Conservation (phyloP, 2,113 vertebrate species). For the Zosterops borbonicus region DNA sequence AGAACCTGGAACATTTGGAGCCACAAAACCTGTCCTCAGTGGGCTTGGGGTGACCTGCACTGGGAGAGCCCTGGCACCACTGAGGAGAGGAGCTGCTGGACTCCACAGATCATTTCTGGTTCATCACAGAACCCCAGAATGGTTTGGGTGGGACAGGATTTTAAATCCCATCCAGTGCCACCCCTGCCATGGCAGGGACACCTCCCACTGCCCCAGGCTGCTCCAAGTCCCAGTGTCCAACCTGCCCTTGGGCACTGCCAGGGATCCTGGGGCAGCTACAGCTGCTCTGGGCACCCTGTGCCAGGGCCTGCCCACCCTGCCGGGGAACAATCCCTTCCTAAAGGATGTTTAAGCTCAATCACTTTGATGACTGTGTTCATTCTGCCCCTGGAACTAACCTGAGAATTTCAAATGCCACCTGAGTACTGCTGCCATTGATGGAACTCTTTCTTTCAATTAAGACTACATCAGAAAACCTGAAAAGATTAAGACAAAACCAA, state of each 20-base stretch:
- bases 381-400: neutral
- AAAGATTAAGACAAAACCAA: neutral
- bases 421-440: neutral
- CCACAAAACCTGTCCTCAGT: neutral
- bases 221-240: fast-evolving
- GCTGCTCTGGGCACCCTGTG: neutral
- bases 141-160: neutral
- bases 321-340: neutral
- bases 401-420: neutral
- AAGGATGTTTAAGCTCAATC: neutral
- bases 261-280: neutral
- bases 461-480: neutral
- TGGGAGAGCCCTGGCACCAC: neutral
- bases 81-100: neutral
- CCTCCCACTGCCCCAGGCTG: neutral
- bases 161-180: fast-evolving
- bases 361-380: neutral
- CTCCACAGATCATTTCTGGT: neutral
- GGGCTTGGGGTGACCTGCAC: neutral
- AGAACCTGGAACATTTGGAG: neutral
- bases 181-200: neutral
- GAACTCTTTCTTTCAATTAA: neutral
- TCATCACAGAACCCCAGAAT: neutral
- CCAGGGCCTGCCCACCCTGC: neutral
- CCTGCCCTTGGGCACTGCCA: neutral